Conservation (phyloP, 37 sponge, comb jelly and placozoan genomes). For the Diacarnus erythraeanus region DNA sequence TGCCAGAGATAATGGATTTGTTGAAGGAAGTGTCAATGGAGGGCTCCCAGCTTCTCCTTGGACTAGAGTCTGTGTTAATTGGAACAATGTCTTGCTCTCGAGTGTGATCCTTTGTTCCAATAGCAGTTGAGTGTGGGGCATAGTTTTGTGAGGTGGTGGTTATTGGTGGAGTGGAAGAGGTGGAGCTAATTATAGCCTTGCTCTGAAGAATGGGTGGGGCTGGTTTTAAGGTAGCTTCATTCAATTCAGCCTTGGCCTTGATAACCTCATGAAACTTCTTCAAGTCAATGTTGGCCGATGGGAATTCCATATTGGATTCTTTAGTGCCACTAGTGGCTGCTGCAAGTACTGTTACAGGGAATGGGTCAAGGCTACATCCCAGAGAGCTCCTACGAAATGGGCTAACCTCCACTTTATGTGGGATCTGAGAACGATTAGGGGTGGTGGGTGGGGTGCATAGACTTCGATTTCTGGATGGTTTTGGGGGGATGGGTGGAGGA, state of each 20-base stretch:
- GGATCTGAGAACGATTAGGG: background rate
- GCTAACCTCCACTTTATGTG: background rate
- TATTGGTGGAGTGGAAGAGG: no score
- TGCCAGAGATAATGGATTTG: background rate
- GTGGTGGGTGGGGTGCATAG: background rate
- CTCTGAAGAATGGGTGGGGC: no score
- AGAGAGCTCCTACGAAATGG: background rate
- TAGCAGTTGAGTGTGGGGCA: no score
- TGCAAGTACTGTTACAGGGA: background rate
- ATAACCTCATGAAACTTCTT: background rate
- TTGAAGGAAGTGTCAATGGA: background rate
- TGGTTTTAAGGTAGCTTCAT: no score
- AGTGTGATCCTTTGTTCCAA: no score
- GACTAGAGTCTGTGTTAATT: no score
- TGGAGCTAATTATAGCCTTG: no score
- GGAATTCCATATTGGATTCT: background rate
- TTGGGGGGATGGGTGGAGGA: conserved; percentile 23
- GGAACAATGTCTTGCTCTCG: no score
- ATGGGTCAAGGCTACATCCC: background rate
- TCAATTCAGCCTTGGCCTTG: background rate
- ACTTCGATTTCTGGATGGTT: conserved; percentile 1
- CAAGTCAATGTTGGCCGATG: background rate
- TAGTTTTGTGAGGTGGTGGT: no score
- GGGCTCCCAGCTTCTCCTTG: background rate
- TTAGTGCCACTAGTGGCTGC: background rate